phyloP scores from a whole-genome alignment of 2,113 vertebrate genomes.

The Lathamus discolor region DNA sequence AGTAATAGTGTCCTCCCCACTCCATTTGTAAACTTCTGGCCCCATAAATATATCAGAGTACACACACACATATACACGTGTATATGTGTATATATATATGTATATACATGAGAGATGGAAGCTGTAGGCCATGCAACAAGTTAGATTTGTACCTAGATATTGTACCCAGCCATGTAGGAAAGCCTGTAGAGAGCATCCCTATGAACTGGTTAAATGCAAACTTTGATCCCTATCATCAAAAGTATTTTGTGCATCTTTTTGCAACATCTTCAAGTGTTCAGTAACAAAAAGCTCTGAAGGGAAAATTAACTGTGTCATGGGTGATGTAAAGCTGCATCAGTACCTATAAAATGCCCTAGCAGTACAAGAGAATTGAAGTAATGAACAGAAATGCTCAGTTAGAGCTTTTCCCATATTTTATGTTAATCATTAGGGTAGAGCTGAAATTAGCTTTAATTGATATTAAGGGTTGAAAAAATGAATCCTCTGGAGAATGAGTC shows the following conservation, averaged over 20 bases:
- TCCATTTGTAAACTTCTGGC: not conserved
- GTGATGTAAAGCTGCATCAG: conserved; percentile 13
- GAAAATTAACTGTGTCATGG: not conserved
- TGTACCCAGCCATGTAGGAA: not conserved
- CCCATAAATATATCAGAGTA: not conserved
- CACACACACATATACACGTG: not conserved
- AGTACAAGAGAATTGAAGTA: conserved; percentile 19
- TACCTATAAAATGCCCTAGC: not conserved
- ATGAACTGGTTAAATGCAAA: not conserved
- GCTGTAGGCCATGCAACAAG: not conserved
- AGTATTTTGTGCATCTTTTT: not conserved
- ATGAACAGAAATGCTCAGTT: conserved; percentile 52
- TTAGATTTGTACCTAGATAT: not conserved
- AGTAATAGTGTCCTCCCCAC: not conserved
- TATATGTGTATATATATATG: not conserved
- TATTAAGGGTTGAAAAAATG: conserved; percentile 53
- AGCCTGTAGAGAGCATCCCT: not conserved
- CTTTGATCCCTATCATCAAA: not conserved
- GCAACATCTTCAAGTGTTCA: not conserved
- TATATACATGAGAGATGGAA: not conserved
- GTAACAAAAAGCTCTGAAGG: not conserved
- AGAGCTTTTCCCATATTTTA: conserved; percentile 57
- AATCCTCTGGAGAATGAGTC: conserved; percentile 47
- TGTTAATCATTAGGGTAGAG: conserved; percentile 52
- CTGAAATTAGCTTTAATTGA: conserved; percentile 61